Percentiles rank a stretch among this genome's conserved stretches.
Conservation (phyloP, 1,140 invertebrate genomes). For the Lordiphosa stackelbergi region DNA sequence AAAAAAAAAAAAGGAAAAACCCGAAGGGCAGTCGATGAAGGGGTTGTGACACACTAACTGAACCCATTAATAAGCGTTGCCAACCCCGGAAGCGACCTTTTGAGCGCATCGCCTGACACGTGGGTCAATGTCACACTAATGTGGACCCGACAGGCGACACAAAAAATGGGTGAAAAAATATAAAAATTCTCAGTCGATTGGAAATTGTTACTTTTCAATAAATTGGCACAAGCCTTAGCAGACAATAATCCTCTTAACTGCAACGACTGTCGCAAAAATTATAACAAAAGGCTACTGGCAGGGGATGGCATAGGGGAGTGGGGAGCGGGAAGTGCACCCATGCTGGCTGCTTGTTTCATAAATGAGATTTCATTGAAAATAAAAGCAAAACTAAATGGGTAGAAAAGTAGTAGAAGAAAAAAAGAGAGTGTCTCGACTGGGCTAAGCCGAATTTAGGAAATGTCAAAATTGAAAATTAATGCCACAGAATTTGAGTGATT, state of each 20-base stretch:
- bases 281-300: constrained; percentile 36
- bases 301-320: constrained; percentile 16
- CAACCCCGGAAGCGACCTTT: constrained; percentile 52
- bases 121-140: constrained; percentile 58
- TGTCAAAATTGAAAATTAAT: constrained; percentile 1
- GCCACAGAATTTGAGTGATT: no score
- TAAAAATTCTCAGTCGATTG: constrained; percentile 49
- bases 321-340: constrained; percentile 23
- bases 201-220: constrained; percentile 65
- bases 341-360: constrained; percentile 43
- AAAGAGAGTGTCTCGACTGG: background rate
- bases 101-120: constrained; percentile 49
- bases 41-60: constrained; percentile 70
- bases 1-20: constrained; percentile 20
- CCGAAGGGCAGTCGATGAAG: constrained; percentile 39
- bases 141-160: constrained; percentile 33
- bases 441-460: background rate
- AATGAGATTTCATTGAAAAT: constrained; percentile 51
- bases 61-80: constrained; percentile 76
- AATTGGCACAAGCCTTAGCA: constrained; percentile 55
- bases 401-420: constrained; percentile 10
- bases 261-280: constrained; percentile 67
- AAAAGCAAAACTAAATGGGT: constrained; percentile 16
- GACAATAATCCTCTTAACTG: constrained; percentile 75
- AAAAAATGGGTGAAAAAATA: constrained; percentile 60